phyloP scores from a whole-genome alignment of 2,888 invertebrate species.

The Micoletzkya japonica region DNA sequence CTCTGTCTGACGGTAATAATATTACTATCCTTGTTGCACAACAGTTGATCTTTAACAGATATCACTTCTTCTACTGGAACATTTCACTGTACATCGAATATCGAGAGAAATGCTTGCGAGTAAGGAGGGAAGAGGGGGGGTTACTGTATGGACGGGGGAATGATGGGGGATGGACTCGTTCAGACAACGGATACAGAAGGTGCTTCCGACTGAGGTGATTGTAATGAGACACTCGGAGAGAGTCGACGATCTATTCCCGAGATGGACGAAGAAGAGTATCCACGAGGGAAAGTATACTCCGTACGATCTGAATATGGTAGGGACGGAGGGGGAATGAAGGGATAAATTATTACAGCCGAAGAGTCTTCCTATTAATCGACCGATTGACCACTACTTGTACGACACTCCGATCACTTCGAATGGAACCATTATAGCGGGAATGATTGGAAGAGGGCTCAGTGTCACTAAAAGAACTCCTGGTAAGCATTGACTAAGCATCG shows the following conservation, averaged over 20 bases:
- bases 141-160: no score
- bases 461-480: conserved; percentile 39
- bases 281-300: conserved; percentile 34
- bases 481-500: not conserved
- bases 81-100: not conserved
- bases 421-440: conserved; percentile 46
- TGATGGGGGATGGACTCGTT: no score
- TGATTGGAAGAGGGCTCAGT: conserved; percentile 43
- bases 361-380: conserved; percentile 39
- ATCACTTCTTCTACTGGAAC: not conserved
- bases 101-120: not conserved
- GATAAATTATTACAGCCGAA: conserved; percentile 29
- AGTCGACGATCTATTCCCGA: conserved; percentile 42
- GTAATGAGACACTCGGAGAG: conserved; percentile 48
- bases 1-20: not conserved
- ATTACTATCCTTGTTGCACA: no score
- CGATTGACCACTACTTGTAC: conserved; percentile 37
- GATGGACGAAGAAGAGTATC: conserved; percentile 36
- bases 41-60: not conserved
- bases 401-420: conserved; percentile 49
- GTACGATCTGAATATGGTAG: conserved; percentile 41
- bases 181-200: not conserved
- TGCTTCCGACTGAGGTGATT: conserved; percentile 31
- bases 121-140: no score
- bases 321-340: not conserved